Conservation (phyloP, 2,113 vertebrate genomes). For the Hylia prasina region DNA sequence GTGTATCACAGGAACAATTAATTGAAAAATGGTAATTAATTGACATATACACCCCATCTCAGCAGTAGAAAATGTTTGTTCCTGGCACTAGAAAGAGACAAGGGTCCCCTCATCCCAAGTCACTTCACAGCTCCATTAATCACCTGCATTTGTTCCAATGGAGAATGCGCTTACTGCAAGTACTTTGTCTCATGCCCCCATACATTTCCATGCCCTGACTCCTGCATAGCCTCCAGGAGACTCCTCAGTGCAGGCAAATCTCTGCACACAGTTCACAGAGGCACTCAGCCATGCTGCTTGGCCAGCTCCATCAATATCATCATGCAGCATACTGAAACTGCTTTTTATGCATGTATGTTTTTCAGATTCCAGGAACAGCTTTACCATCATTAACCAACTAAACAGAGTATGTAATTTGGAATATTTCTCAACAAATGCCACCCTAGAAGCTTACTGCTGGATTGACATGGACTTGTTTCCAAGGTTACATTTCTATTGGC, state of each 20-base stretch:
- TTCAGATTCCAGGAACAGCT: not conserved
- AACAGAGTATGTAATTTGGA: not conserved
- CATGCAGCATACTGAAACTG: not conserved
- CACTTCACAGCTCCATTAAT: constrained; percentile 21
- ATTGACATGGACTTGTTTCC: not conserved
- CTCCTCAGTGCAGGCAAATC: not conserved
- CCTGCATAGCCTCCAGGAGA: not conserved
- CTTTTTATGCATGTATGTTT: not conserved
- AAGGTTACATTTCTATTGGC: not conserved
- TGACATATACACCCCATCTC: constrained; percentile 8
- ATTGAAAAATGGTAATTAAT: constrained; percentile 50
- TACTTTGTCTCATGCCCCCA: not conserved
- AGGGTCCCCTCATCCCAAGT: not conserved
- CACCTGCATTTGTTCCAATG: not conserved
- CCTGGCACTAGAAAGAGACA: not conserved
- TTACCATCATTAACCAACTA: not conserved
- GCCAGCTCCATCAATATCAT: not conserved
- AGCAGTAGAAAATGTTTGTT: not conserved
- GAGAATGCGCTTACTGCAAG: not conserved
- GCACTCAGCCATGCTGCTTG: not conserved
- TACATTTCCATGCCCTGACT: not conserved
- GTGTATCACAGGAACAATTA: not conserved
- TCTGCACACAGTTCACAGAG: not conserved
- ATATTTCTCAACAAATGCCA: not conserved
- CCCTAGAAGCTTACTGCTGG: not conserved